phyloP scores from a whole-genome alignment of 53 echinoderm and acorn worm genomes.

The Arbacia lixula region DNA sequence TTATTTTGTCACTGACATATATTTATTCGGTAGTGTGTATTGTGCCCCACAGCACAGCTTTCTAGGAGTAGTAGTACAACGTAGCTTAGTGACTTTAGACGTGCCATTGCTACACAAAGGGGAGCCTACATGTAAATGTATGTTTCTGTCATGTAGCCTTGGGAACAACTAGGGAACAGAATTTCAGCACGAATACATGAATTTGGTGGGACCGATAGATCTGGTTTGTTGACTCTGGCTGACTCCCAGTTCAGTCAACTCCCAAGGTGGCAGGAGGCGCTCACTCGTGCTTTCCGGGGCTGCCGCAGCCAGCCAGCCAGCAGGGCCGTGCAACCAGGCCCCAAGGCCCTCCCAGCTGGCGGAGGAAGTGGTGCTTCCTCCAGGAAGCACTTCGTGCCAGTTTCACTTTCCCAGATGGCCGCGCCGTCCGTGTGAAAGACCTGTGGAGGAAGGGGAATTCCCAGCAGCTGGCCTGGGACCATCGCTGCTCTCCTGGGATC shows the following conservation, averaged over 20 bases:
- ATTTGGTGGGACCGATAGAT: background rate
- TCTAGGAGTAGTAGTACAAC: background rate
- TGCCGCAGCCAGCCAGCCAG: background rate
- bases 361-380: constrained; percentile 43
- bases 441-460: constrained; percentile 31
- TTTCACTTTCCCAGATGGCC: constrained; percentile 26
- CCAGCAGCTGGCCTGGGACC: constrained; percentile 1
- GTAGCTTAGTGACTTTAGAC: too few species aligned
- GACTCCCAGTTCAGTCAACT: background rate
- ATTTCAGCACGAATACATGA: background rate
- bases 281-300: background rate
- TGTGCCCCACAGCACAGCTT: background rate
- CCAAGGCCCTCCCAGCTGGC: too few species aligned
- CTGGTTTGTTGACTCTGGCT: background rate
- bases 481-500: too few species aligned
- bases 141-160: too few species aligned
- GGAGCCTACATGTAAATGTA: too few species aligned
- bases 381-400: constrained; percentile 33
- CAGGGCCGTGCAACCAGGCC: background rate
- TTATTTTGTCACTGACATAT: constrained; percentile 58
- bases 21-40: constrained; percentile 46
- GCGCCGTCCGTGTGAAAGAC: background rate
- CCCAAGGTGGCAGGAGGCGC: background rate
- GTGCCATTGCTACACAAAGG: too few species aligned
- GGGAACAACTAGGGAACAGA: too few species aligned